Conservation (phyloP, 1,140 invertebrate genomes). For the Dinoponera quadriceps region DNA sequence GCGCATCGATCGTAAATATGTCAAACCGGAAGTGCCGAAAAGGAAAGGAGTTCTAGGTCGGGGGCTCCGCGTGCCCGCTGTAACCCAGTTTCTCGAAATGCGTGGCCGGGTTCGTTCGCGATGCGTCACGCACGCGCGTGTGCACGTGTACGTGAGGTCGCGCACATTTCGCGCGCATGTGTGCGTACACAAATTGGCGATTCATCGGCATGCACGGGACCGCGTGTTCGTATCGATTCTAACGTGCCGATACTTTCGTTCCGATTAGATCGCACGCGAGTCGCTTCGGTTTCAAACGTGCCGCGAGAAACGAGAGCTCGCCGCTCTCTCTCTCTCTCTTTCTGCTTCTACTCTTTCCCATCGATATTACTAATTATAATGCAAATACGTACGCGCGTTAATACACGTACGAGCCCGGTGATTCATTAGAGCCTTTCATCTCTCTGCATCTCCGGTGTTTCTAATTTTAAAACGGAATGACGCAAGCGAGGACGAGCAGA, state of each 20-base stretch:
- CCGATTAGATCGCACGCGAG: constrained; percentile 37
- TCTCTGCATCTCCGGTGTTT: constrained; percentile 4
- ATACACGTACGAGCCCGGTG: constrained; percentile 19
- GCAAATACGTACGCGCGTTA: neutral
- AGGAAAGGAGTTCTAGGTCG: constrained; percentile 62
- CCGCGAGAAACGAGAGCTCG: constrained; percentile 13
- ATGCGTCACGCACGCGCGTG: constrained; percentile 30
- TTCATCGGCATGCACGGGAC: constrained; percentile 30
- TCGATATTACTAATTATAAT: constrained; percentile 41
- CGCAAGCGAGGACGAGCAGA: constrained; percentile 22
- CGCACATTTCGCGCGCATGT: neutral
- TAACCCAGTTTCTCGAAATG: constrained; percentile 61
- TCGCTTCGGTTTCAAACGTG: constrained; percentile 40
- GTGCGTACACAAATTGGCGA: neutral
- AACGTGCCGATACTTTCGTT: constrained; percentile 48
- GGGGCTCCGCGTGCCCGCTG: constrained; percentile 16
- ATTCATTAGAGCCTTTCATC: constrained; percentile 56
- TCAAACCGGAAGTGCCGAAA: constrained; percentile 49
- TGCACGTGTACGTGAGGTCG: neutral
- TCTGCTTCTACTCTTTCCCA: neutral
- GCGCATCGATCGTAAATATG: constrained; percentile 43
- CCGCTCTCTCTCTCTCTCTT: neutral
- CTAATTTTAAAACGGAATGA: constrained; percentile 53
- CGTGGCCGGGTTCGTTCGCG: constrained; percentile 36
- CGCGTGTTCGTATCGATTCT: constrained; percentile 20